Percentiles rank a stretch among this genome's conserved stretches.
These are phyloP conservation scores for Prosapia bicincta DNA, from an alignment of 2,888 invertebrate genomes.

Conservation along the genomic window DNA sequence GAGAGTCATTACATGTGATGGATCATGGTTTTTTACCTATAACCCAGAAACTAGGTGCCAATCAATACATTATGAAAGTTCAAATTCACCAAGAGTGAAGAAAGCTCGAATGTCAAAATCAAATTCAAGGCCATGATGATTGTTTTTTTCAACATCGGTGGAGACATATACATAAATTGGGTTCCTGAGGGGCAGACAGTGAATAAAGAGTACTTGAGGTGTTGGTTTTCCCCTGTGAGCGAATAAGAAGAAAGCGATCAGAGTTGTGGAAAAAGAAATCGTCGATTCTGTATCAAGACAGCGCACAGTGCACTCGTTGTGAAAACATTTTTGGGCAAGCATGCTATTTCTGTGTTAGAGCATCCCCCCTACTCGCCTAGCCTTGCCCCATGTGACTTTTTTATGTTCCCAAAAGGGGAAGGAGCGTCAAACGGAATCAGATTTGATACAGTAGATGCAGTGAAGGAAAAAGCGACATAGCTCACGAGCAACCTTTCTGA, in stretches of 20 bases:
- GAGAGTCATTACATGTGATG: no score
- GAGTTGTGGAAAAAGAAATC: no score
- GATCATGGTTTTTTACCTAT: no score
- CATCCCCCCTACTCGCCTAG: not conserved
- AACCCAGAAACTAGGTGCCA: not conserved
- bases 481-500: conserved; percentile 31
- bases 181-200: no score
- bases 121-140: no score
- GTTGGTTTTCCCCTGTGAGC: not conserved
- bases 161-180: not conserved
- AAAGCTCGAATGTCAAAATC: no score
- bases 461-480: conserved; percentile 34
- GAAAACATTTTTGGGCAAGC: not conserved
- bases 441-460: not conserved
- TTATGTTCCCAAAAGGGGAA: conserved; percentile 33
- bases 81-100: not conserved
- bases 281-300: not conserved
- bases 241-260: not conserved
- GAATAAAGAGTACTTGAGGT: not conserved
- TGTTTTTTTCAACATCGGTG: not conserved
- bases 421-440: not conserved
- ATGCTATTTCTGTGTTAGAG: not conserved
- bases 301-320: not conserved
- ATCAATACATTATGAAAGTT: not conserved
- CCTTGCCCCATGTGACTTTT: conserved; percentile 31